Base-by-base conservation (phyloP, 2,797 vertebrate genomes). In the Acanthurus leucopareius region DNA sequence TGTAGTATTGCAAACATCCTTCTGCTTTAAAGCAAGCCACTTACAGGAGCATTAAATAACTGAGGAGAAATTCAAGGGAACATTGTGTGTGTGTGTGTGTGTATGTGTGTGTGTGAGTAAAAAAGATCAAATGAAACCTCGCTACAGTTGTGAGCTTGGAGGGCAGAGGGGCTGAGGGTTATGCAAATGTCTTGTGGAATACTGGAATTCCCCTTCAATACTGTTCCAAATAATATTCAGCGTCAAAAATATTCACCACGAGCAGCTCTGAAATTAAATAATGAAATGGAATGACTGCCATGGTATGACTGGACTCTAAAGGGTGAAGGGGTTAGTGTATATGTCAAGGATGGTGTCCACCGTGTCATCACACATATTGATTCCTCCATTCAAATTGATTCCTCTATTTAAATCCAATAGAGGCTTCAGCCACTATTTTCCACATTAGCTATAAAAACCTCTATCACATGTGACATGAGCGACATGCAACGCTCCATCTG, bases 41-140 rank as follows among this genome's bases (percentile, higher is more conserved):
- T 74, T 51, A 87, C 38, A 53, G 42, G 14, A 14, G 20, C 51
- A 82, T 80, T 82, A 79, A 78, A 70, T 61, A 77, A 80, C 61
- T 58, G 47, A 69, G 65, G 25, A 57, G 58, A 76, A 70, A 74
- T 80, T 63, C 45, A 79, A 69, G 48, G 47, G 42, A 79, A 51
- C 17, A 16, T 49, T 22, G 68, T 56, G 59, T 56, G 49, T 38
- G 22, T 57, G 63, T 47, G 35, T 53, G 19, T 52, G 53, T n/a
- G 70, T 40, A 47, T 52, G 61, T 53, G 47, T 47, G 54, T 70
- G 71, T 45, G 58, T 17, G 17, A 1, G 67, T 47, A 67, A 25
- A 74, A 85, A 84, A 77, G 75, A 87, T 85, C 67, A 86, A 90
- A 87, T 89, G 73, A 72, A 88, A 64, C 62, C 73, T 78, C 68